Base-by-base conservation (phyloP, 1,140 invertebrate species). In the Heterodera schachtii region DNA sequence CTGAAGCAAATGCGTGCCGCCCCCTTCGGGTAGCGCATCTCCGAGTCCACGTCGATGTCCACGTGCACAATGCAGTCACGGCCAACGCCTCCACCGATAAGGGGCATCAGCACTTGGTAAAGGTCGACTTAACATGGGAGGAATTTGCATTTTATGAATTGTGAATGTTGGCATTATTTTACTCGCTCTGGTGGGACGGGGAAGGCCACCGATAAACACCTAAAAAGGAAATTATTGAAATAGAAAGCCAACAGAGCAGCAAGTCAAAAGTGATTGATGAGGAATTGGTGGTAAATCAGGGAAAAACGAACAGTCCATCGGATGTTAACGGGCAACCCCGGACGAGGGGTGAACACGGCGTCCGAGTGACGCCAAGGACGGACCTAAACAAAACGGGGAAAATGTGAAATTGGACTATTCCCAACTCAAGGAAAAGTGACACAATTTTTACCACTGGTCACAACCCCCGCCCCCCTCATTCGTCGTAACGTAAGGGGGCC, bases 11-110 rank as follows among this genome's bases (percentile, higher is more conserved):
- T 97, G 43, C 97, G 92, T 7, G 96, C 97, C 11, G 97, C 97
- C 70, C 98, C 98, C 92, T 99, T 99, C 0, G 98, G 98, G 91
- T 99, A 99, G 90, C 98, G 98, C 49, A 99, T 92, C 91, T 99
- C 97, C 0, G 97, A 97, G 91, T 99, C 98, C 3, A 97, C 99
- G 90, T 99, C 98, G 89, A 99, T 99, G 80, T 97, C 97, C 73
- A 97, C 97, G 92, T 73, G 77, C 11, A 19, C 19, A 78, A 78
- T 49, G 44, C 60, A 78, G 99, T 98, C 90, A 97, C 98, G 6
- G 99, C 97, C 67, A 96, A 96, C 13, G 97, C 98, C 91, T 98
- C 99, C 82, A 31, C 66, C 49, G 31, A 69, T 44, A 19, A 98
- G 92, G 85, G 96, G 93, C 91, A 99, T 96, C 96, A 99, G 98